Evolutionary conservation across 1,140 invertebrate species (phyloP), one percentile per base, ranked within the genome.

Genomic region (Drosophila lowei): DNA sequence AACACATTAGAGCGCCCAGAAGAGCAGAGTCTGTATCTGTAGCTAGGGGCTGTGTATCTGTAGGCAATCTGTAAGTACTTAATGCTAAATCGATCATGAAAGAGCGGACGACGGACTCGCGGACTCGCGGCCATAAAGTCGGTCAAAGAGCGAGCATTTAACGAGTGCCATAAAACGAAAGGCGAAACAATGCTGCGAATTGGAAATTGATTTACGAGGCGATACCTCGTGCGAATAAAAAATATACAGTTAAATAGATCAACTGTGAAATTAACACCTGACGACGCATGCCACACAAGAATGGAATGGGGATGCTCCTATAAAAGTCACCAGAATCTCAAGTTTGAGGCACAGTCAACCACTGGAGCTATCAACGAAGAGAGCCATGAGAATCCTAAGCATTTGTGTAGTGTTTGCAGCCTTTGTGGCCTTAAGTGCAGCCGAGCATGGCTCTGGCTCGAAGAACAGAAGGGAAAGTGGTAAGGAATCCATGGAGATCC

Each of bases 61-160:
- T 16, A 48, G 30, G n/a, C 25, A 42, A 57, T 55, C 60, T 53
- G 30, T 47, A 18, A 64, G 59, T 59, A 70, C 49, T 68, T 50
- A 62, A 74, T 88, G 73, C 61, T 62, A 62, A 88, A 74, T 85
- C 61, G 81, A 81, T 85, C 73, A 80, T 79, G 63, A 66, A 84
- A 73, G 47, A 38, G 48, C 46, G 60, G 34, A 41, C 38, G 74
- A 55, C 46, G 65, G 34, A 41, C 38, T 70, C 48, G 54, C 64
- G 71, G 57, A 77, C 38, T 65, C 48, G 54, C 64, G 71, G 57
- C 70, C 63, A 65, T 54, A 58, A 61, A 48, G 47, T 60, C 44
- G 61, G 60, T 49, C 72, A 72, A 64, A 68, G 53, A 52, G 23
- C 46, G 34, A 38, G 34, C 53, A 59, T 86, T 71, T 83, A 60